Percentiles rank a stretch among this genome's conserved stretches.
Conservation (phyloP, 2,888 invertebrate species). For the Byasa hedistus region DNA sequence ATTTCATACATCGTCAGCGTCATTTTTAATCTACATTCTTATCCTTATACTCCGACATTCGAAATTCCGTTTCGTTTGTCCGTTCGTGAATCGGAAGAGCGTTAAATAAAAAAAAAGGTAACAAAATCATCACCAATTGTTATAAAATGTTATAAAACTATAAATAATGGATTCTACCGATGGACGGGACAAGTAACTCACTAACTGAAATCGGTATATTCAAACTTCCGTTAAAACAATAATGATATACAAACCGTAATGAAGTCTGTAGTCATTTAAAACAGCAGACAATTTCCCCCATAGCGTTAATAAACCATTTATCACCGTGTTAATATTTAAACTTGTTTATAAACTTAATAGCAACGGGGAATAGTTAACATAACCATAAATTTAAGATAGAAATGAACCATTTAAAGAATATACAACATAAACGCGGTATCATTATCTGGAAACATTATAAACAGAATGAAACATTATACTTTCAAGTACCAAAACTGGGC, state of each 20-base stretch:
- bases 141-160: constrained; percentile 35
- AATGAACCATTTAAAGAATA: no score
- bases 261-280: no score
- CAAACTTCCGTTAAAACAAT: constrained; percentile 18
- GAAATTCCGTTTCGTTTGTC: constrained; percentile 23
- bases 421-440: no score
- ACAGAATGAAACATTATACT: no score
- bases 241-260: no score
- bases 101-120: constrained; percentile 23
- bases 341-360: no score
- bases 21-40: constrained; percentile 38
- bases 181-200: constrained; percentile 76
- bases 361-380: no score
- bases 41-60: constrained; percentile 40
- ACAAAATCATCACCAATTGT: constrained; percentile 24
- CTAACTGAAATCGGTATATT: constrained; percentile 52
- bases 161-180: constrained; percentile 46
- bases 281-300: no score
- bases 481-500: constrained; percentile 33
- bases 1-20: constrained; percentile 31
- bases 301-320: no score
- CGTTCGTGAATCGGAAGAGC: constrained; percentile 60
- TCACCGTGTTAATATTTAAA: no score
- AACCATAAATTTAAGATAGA: no score
- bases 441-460: no score